phyloP scores from a whole-genome alignment of 1,140 invertebrate species.

The Coenobita brevimanus region DNA sequence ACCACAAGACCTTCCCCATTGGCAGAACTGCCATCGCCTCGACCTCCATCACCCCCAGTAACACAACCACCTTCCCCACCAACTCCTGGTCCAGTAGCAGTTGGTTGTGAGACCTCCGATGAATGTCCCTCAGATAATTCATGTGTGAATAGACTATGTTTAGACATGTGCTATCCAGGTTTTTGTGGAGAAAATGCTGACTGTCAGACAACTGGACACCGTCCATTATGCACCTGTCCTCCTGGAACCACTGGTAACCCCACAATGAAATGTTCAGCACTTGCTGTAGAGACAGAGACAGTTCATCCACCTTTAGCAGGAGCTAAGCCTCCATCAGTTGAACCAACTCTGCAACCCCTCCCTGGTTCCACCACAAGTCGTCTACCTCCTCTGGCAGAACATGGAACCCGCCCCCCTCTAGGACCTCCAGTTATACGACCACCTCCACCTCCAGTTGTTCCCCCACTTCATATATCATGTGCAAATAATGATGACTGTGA shows the following conservation, averaged over 20 bases:
- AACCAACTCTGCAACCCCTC: slow-evolving; percentile 5
- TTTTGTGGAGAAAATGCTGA: slow-evolving; percentile 71
- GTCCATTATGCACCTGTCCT: slow-evolving; percentile 71
- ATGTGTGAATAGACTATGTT: slow-evolving; percentile 66
- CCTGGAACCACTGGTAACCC: slow-evolving; percentile 71
- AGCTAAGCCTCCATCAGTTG: background rate
- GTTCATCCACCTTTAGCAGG: slow-evolving; percentile 76
- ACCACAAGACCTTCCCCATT: slow-evolving; percentile 2
- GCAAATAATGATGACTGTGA: slow-evolving; percentile 69
- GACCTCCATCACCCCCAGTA: slow-evolving; percentile 31
- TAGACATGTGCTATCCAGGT: slow-evolving; percentile 80
- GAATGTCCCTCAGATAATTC: slow-evolving; percentile 48
- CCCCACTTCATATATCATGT: slow-evolving; percentile 54
- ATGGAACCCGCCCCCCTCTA: background rate
- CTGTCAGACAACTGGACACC: slow-evolving; percentile 70
- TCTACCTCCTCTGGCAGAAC: slow-evolving; percentile 17
- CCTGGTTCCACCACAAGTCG: slow-evolving; percentile 15
- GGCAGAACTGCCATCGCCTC: background rate
- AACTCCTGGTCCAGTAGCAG: slow-evolving; percentile 21
- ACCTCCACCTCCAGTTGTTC: slow-evolving; percentile 25
- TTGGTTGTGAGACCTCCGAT: slow-evolving; percentile 33
- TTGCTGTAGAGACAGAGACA: slow-evolving; percentile 82
- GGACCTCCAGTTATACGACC: slow-evolving; percentile 8
- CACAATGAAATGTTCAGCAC: slow-evolving; percentile 83
- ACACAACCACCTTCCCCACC: slow-evolving; percentile 22